Base-by-base conservation (phyloP, 2,113 vertebrate species). In the Hyla sarda region DNA sequence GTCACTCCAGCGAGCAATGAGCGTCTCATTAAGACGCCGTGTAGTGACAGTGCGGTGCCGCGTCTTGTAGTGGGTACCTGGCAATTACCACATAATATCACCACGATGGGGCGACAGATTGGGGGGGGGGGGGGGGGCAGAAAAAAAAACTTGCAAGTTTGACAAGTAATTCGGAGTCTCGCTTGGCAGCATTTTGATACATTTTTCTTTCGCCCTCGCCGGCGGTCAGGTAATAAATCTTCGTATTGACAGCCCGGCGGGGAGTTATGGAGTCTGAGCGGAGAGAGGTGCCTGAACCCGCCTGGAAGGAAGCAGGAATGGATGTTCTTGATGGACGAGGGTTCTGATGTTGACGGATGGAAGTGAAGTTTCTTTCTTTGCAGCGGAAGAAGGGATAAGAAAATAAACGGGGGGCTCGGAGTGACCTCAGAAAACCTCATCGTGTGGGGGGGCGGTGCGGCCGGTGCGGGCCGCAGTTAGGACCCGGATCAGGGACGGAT, bases 221-320 rank as follows among this genome's bases (percentile, higher is more conserved):
- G 86, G 88, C 91, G 89, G 89, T 94, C 92, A 94, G 87, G 90
- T 92, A 90, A 94, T 93, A 93, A 93, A 95, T 94, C 93, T 92
- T 94, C 89, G 92, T 95, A 94, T 93, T 93, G 94, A 93, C 94
- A 92, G 90, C 0, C 0, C 87, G 78, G 87, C 86, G 83, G 88
- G 78, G 47, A 45, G 78, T 89, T 90, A 88, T 45, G 0, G 69
- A 77, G 67, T 81, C 82, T 52, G 75, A 32, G 75, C 30, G 60
- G 47, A 28, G 58, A 85, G 77, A 77, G 88, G 45, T 75, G 84
- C 0, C 0, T 65, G 50, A 48, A 86, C 58, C 21, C 52, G 47
- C 88, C 89, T 65, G 82, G 89, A 89, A 87, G 88, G 88, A 88
- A 89, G 87, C 80, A 78, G 37, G 89, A 87, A 89, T 3, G 73